Base-by-base conservation (phyloP, 2,797 vertebrate genomes). In the Cyclopterus lumpus region DNA sequence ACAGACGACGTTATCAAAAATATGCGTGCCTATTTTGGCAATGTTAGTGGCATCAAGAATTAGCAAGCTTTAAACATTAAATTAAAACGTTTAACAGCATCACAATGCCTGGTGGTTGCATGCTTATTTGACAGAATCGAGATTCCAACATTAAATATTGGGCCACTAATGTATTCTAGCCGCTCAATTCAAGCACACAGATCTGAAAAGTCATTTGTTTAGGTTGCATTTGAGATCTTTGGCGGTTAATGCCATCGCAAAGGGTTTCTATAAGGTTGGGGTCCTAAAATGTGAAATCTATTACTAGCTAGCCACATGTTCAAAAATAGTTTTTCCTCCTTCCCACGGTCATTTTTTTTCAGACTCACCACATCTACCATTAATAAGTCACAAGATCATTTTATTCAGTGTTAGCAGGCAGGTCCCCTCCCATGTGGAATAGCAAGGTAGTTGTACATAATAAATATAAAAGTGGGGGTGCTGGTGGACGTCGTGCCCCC, bases 381-480 rank as follows among this genome's bases (percentile, higher is more conserved):
- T 59, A 26, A 36, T 71, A 53, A 58, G 12, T 75, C 30, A 65
- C 38, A 44, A 62, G 9, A 58, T 42, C 0, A 12, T 72, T 60
- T 34, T 9, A 64, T 62, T 85, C 81, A 66, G 60, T 68, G 64
- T 79, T 67, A 72, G 72, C 73, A 61, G 55, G 72, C 72, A 54
- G 76, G 67, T 81, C 64, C 64, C 44, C 30, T 14, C n/a, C 53
- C 22, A 20, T 73, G 53, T 88, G 84, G 60, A 81, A 82, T 70
- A 73, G 60, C 59, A 80, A 82, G 82, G 81, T 82, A 83, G 87
- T 89, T 81, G 49, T 76, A 90, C 79, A 85, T 77, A 91, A 92
- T 90, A 93, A 92, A 93, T 93, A 95, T 82, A 89, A 88, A 91
- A 82, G 65, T n/a, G 62, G 89, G 84, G 84, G 84, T 91, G 93